These are phyloP conservation scores for Colletes collaris DNA, from an alignment of 2,888 invertebrate genomes.

Conservation along the genomic window DNA sequence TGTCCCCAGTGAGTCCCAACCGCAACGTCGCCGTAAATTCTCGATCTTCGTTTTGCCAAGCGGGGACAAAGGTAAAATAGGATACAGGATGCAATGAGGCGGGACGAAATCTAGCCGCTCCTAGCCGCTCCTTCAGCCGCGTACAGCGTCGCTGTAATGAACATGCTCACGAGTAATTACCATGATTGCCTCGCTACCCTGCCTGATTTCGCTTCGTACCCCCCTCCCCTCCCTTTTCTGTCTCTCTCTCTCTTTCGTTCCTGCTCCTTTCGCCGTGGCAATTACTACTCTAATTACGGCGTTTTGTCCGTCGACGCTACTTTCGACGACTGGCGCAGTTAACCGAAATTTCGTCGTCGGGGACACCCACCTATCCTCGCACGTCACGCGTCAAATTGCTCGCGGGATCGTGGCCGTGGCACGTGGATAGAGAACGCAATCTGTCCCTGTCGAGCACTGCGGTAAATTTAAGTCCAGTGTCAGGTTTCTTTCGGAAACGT, in stretches of 20 bases:
- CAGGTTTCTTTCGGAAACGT: not conserved
- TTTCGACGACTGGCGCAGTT: conserved; percentile 59
- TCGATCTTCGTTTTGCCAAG: conserved; percentile 45
- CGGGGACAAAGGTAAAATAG: conserved; percentile 32
- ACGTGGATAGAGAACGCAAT: not conserved
- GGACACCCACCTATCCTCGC: conserved; percentile 26
- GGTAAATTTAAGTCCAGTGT: too few species aligned
- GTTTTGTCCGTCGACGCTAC: conserved; percentile 64
- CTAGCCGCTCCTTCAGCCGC: conserved; percentile 59
- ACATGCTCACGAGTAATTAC: conserved; percentile 78
- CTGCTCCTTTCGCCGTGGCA: conserved; percentile 62
- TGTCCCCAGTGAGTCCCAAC: not conserved
- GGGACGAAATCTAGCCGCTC: conserved; percentile 66
- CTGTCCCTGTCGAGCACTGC: not conserved
- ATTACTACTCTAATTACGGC: conserved; percentile 77
- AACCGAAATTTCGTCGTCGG: conserved; percentile 60
- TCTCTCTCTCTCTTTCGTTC: conserved; percentile 23
- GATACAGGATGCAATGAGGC: conserved; percentile 54
- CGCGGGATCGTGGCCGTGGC: not conserved
- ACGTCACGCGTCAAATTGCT: conserved; percentile 43
- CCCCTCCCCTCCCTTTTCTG: conserved; percentile 4
- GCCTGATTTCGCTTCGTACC: conserved; percentile 65
- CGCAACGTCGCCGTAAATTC: conserved; percentile 2
- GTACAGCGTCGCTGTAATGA: conserved; percentile 67
- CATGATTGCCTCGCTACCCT: conserved; percentile 74